Conservation (phyloP, 2,797 vertebrate species). For the Crocodylus rhombifer region DNA sequence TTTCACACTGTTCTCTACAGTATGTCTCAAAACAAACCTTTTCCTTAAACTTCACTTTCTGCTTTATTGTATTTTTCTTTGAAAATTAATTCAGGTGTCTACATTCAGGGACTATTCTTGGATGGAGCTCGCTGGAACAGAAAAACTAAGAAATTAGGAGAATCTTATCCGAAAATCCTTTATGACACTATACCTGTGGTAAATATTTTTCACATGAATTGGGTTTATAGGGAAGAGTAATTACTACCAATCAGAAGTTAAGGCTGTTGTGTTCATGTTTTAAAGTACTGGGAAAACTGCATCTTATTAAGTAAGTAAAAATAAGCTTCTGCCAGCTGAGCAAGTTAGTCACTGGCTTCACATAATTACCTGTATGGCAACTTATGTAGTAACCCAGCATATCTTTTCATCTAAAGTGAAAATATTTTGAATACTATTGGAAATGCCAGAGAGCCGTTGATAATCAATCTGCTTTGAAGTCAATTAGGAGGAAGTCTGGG, state of each 20-base stretch:
- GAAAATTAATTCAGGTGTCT: conserved; percentile 84
- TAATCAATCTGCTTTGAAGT: background rate
- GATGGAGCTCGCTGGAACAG: conserved; percentile 93
- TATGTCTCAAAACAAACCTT: background rate
- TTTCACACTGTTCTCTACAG: background rate
- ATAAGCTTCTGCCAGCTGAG: background rate
- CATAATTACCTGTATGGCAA: background rate
- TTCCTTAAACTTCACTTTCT: background rate
- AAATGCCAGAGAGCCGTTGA: background rate
- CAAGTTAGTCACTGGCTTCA: background rate
- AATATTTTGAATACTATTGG: background rate
- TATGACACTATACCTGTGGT: conserved; percentile 91
- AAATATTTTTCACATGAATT: conserved; percentile 51
- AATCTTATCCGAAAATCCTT: conserved; percentile 91
- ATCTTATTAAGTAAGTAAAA: background rate
- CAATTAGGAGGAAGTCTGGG: background rate
- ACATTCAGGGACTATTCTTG: conserved; percentile 87
- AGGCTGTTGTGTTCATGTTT: background rate
- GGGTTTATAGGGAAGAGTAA: background rate
- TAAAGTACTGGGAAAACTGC: background rate
- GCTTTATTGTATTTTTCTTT: background rate
- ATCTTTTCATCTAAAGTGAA: background rate
- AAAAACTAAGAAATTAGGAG: conserved; percentile 84
- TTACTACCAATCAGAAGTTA: background rate
- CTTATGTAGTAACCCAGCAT: background rate